Evolutionary conservation across 30 jellyfish, hydroid and myxozoan species (phyloP).

Genomic region (Turritopsis rubra): DNA sequence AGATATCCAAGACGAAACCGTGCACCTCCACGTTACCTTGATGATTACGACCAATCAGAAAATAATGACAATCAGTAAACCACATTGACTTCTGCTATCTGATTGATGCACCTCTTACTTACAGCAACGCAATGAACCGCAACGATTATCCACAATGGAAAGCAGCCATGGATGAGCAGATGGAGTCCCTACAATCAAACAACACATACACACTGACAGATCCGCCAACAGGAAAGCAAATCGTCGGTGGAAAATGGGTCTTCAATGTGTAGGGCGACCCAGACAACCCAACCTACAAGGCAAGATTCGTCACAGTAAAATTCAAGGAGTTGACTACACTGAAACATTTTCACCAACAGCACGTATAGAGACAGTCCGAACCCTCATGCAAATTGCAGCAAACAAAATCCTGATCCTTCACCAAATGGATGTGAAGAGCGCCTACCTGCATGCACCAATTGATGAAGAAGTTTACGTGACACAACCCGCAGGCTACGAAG

Average conservation of each 20-base stretch:
- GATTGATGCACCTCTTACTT: slow-evolving; percentile 25
- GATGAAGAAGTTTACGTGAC: slow-evolving; percentile 17
- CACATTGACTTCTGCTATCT: slow-evolving; percentile 30
- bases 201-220: slow-evolving; percentile 34
- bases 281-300: slow-evolving; percentile 36
- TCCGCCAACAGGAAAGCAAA: slow-evolving; percentile 37
- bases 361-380: slow-evolving; percentile 34
- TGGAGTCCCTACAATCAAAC: slow-evolving; percentile 30
- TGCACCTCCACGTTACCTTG: slow-evolving; percentile 22
- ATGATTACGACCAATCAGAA: slow-evolving; percentile 20
- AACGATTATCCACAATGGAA: slow-evolving; percentile 46
- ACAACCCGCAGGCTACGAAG: slow-evolving; percentile 32
- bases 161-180: slow-evolving; percentile 54
- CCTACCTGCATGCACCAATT: slow-evolving; percentile 48
- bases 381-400: slow-evolving; percentile 24
- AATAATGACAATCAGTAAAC: slow-evolving; percentile 12
- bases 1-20: slow-evolving; percentile 36
- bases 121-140: slow-evolving; percentile 37
- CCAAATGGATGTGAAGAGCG: slow-evolving; percentile 54
- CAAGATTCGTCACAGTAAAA: slow-evolving; percentile 33
- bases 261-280: slow-evolving; percentile 28
- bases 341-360: slow-evolving; percentile 43
- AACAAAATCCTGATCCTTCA: slow-evolving; percentile 24
- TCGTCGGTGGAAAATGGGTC: slow-evolving; percentile 71
- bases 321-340: slow-evolving; percentile 11